Conservation (phyloP, 2,113 vertebrate genomes). For the Fulica atra region DNA sequence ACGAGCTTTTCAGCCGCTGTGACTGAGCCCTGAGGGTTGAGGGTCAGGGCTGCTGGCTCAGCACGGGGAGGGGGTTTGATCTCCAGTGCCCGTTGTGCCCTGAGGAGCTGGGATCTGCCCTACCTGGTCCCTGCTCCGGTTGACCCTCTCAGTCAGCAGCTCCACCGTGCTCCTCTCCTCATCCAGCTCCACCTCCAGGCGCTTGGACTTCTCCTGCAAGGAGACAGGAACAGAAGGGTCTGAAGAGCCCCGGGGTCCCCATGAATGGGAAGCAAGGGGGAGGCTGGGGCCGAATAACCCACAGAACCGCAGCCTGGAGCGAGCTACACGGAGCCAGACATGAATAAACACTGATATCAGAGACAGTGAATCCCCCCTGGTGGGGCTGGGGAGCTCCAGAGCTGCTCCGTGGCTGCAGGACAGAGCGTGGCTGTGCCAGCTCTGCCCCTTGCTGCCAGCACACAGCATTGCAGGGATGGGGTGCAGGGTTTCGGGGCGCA, state of each 20-base stretch:
- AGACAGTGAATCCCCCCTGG: no score
- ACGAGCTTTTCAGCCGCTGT: background rate
- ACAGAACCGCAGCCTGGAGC: accelerated
- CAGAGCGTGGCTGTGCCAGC: background rate
- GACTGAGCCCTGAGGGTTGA: no score
- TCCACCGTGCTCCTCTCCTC: constrained; percentile 88
- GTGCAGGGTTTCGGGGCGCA: accelerated
- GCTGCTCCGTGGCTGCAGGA: background rate
- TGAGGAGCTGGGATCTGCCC: background rate
- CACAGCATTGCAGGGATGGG: background rate
- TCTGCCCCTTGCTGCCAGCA: background rate
- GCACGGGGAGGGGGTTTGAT: background rate
- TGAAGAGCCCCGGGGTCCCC: accelerated
- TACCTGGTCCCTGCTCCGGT: constrained; percentile 90
- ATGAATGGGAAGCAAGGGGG: accelerated
- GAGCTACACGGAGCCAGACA: no score
- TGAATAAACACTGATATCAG: background rate
- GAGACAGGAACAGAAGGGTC: background rate
- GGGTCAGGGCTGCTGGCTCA: no score
- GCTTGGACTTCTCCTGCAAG: constrained; percentile 86
- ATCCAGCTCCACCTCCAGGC: constrained; percentile 86
- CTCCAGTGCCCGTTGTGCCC: background rate
- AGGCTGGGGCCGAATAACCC: no score
- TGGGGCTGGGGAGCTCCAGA: background rate
- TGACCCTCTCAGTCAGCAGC: constrained; percentile 86